Percentiles rank a stretch among this genome's conserved stretches.
phyloP scores from a whole-genome alignment of 2,113 vertebrate species.

The Rhodinocichla rosea region DNA sequence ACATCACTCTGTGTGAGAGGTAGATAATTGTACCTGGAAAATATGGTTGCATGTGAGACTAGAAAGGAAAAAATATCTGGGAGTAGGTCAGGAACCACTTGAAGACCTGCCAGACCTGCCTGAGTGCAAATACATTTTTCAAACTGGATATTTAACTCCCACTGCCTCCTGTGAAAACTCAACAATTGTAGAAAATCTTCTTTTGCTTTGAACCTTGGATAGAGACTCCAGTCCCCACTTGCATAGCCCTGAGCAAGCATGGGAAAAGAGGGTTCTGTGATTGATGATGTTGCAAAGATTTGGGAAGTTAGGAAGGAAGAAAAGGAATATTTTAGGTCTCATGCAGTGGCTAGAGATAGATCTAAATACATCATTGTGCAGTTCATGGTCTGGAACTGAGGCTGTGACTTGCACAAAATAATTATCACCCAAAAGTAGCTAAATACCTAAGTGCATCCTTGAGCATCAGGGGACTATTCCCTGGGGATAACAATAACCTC shows the following conservation, averaged over 20 bases:
- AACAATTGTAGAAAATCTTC: background rate
- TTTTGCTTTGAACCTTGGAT: background rate
- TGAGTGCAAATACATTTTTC: background rate
- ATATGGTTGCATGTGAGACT: background rate
- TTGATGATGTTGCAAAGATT: background rate
- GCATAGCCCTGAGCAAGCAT: background rate
- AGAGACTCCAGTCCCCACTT: background rate
- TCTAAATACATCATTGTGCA: background rate
- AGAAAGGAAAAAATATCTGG: background rate
- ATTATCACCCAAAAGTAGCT: background rate
- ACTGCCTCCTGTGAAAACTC: background rate
- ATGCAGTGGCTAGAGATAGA: background rate
- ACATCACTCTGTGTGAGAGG: background rate
- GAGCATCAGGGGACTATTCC: background rate
- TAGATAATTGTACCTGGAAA: slow-evolving; percentile 1
- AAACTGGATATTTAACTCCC: background rate
- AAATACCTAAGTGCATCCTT: background rate
- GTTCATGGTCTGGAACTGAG: background rate
- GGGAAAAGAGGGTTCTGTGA: background rate
- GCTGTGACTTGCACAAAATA: background rate
- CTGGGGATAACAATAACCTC: background rate
- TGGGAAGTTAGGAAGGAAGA: background rate
- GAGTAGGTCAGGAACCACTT: background rate
- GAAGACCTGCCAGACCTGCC: slow-evolving; percentile 1
- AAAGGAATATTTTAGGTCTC: background rate